Percentiles rank a stretch among this genome's conserved stretches.
phyloP scores from a whole-genome alignment of 2,113 vertebrate genomes.

The Mustelus asterias region DNA sequence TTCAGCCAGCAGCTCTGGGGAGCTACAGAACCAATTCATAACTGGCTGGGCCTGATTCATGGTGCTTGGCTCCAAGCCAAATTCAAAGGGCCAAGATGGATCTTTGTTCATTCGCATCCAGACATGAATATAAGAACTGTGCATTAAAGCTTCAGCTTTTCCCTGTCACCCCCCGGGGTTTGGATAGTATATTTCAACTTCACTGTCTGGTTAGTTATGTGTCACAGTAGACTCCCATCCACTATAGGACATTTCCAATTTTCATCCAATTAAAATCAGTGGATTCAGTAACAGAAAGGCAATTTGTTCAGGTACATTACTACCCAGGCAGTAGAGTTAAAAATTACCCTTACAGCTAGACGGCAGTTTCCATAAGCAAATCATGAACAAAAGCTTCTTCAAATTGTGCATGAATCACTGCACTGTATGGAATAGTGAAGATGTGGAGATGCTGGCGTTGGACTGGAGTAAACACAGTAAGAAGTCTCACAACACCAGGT shows the following conservation, averaged over 20 bases:
- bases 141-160: not conserved
- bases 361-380: not conserved
- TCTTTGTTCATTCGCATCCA: not conserved
- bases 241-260: not conserved
- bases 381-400: not conserved
- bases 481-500: no score
- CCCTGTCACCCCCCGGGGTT: not conserved
- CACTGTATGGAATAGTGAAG: not conserved
- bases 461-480: no score
- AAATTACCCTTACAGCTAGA: not conserved
- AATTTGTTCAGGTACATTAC: not conserved
- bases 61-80: not conserved
- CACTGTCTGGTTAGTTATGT: not conserved
- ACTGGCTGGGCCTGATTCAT: not conserved
- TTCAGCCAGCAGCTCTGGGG: not conserved
- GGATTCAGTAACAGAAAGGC: not conserved
- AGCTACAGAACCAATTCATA: not conserved
- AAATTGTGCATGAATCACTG: not conserved
- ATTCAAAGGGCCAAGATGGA: not conserved
- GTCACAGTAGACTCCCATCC: not conserved
- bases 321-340: not conserved
- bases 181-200: not conserved
- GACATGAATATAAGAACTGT: not conserved
- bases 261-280: not conserved
- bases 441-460: no score